Percentiles rank a stretch among this genome's conserved stretches.
Conservation (phyloP, 2,113 vertebrate genomes). For the Podarcis muralis region DNA sequence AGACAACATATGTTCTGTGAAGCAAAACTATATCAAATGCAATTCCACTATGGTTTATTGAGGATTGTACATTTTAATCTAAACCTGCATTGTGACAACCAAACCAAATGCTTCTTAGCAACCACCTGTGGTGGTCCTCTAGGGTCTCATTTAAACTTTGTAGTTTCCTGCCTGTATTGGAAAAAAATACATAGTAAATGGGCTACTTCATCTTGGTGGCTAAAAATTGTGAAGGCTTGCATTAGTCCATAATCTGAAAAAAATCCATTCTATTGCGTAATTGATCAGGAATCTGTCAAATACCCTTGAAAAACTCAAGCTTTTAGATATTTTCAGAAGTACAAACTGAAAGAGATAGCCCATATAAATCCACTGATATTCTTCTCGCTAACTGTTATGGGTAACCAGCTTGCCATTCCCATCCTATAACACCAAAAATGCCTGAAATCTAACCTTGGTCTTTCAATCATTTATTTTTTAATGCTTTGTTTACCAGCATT, state of each 20-base stretch:
- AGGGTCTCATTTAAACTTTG: not conserved
- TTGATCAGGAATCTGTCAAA: not conserved
- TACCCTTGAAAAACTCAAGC: not conserved
- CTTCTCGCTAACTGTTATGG: too few species aligned
- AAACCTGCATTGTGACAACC: not conserved
- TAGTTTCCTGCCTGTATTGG: not conserved
- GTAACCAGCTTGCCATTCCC: not conserved
- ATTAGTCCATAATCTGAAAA: not conserved
- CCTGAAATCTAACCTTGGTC: not conserved
- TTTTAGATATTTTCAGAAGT: not conserved
- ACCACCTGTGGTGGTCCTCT: not conserved
- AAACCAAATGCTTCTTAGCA: not conserved
- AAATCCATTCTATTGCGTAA: not conserved
- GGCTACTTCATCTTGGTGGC: too few species aligned
- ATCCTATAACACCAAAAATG: not conserved
- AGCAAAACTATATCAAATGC: not conserved
- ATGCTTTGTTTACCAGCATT: not conserved
- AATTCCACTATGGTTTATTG: not conserved
- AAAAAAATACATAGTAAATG: not conserved
- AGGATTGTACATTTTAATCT: not conserved
- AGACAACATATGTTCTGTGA: constrained; percentile 16
- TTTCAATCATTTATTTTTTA: not conserved
- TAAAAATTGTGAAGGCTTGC: not conserved
- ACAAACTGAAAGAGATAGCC: not conserved
- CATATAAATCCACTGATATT: not conserved